Conservation (phyloP, 2,888 invertebrate species). For the Tridacna crocea region DNA sequence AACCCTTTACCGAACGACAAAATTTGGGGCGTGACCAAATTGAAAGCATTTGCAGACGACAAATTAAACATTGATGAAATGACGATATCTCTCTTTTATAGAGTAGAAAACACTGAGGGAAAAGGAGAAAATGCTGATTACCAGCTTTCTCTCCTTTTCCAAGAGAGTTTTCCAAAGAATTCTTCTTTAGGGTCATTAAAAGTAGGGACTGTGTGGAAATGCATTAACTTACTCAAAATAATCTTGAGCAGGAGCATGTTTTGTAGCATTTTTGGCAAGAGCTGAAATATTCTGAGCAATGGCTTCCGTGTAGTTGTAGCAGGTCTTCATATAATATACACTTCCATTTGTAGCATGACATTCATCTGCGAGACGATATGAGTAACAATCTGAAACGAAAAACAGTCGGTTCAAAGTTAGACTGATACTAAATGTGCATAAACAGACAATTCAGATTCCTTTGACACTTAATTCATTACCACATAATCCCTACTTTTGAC, state of each 20-base stretch:
- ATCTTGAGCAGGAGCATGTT: constrained; percentile 86
- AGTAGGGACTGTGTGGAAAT: too few relatives aligned
- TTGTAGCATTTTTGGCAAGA: constrained; percentile 70
- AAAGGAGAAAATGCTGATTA: not conserved
- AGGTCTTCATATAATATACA: constrained; percentile 78
- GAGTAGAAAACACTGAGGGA: not conserved
- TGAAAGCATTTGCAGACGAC: too few relatives aligned
- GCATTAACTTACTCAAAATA: constrained; percentile 89
- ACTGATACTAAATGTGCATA: too few relatives aligned
- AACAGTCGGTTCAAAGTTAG: not conserved
- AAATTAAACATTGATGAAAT: too few relatives aligned
- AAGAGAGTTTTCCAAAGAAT: too few relatives aligned
- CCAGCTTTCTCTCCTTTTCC: constrained; percentile 5
- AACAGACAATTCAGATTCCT: too few relatives aligned
- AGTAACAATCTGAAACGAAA: constrained; percentile 78
- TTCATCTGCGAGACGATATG: constrained; percentile 79
- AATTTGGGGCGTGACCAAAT: too few relatives aligned
- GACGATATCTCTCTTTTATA: too few relatives aligned
- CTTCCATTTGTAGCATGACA: constrained; percentile 79
- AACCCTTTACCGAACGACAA: too few relatives aligned
- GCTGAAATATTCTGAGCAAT: constrained; percentile 66
- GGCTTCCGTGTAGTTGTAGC: constrained; percentile 78
- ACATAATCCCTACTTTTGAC: too few relatives aligned
- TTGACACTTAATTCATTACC: too few relatives aligned
- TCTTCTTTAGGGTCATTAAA: too few relatives aligned